Percentiles rank a stretch among this genome's conserved stretches.
These are phyloP conservation scores for Deilephila porcellus DNA, from an alignment of 2,888 invertebrate species.

Conservation along the genomic window DNA sequence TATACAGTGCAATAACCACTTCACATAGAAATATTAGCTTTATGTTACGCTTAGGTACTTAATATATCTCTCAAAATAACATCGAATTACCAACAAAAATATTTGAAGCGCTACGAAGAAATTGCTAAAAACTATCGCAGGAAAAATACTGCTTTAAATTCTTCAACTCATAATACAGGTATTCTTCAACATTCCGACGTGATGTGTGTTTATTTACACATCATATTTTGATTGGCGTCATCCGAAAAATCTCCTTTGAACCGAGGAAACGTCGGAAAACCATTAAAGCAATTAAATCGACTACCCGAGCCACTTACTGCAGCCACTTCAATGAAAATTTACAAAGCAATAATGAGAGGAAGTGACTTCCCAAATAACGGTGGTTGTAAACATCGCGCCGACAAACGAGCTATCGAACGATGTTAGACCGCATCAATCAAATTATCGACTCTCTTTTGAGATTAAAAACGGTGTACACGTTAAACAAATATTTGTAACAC, in stretches of 20 bases:
- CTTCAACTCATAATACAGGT: background rate
- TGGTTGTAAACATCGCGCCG: slow-evolving; percentile 12
- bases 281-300: background rate
- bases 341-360: slow-evolving; percentile 26
- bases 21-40: background rate
- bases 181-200: background rate
- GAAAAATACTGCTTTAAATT: background rate
- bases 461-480: slow-evolving; percentile 58
- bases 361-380: slow-evolving; percentile 22
- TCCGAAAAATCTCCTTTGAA: slow-evolving; percentile 11
- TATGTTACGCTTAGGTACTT: no score
- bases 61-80: no score
- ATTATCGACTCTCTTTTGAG: slow-evolving; percentile 36
- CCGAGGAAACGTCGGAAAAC: slow-evolving; percentile 11
- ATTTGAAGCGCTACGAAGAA: no score
- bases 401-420: background rate
- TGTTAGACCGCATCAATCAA: slow-evolving; percentile 30
- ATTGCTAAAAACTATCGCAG: no score
- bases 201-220: slow-evolving; percentile 2
- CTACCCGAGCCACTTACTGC: background rate
- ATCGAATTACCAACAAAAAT: background rate
- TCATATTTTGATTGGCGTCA: background rate
- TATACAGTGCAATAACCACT: no score
- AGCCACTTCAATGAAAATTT: slow-evolving; percentile 10
- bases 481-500: slow-evolving; percentile 58